Evolutionary conservation across 1,140 invertebrate species (phyloP).

Genomic region (Lordiphosa clarofinis): DNA sequence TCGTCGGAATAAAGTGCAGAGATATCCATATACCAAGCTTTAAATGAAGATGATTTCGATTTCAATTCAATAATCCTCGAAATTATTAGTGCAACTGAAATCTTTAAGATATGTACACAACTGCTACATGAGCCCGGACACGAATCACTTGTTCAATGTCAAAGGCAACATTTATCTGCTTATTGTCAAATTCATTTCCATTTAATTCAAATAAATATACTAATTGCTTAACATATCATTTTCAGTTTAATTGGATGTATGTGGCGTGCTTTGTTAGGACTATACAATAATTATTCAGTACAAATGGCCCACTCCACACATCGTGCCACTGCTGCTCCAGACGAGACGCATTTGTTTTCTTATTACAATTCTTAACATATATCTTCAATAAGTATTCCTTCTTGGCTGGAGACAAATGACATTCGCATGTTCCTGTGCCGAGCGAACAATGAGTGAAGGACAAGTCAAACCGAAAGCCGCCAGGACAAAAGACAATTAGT

Average conservation of each 20-base stretch:
- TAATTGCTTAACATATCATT: constrained; percentile 13
- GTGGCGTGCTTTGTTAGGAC: constrained; percentile 12
- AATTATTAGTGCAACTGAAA: too few species aligned
- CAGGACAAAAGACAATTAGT: constrained; percentile 48
- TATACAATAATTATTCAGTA: constrained; percentile 21
- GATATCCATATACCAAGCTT: too few species aligned
- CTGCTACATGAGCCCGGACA: too few species aligned
- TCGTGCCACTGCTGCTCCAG: constrained; percentile 21
- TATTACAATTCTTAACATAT: constrained; percentile 32
- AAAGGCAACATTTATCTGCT: too few species aligned
- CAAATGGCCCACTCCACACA: neutral
- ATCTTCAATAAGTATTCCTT: constrained; percentile 1
- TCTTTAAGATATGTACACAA: too few species aligned
- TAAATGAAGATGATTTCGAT: too few species aligned
- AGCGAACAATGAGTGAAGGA: constrained; percentile 21
- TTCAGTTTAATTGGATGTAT: constrained; percentile 39
- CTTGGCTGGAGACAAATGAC: constrained; percentile 47
- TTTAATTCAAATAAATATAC: constrained; percentile 9
- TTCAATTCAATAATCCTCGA: too few species aligned
- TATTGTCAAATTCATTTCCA: constrained; percentile 1
- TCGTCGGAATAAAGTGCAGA: too few species aligned
- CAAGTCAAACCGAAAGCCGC: constrained; percentile 24
- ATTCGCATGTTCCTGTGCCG: constrained; percentile 15
- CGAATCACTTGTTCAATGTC: too few species aligned
- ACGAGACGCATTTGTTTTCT: constrained; percentile 47